These are phyloP conservation scores for Lanius ludovicianus DNA, from an alignment of 2,113 vertebrate genomes.

Conservation along the genomic window DNA sequence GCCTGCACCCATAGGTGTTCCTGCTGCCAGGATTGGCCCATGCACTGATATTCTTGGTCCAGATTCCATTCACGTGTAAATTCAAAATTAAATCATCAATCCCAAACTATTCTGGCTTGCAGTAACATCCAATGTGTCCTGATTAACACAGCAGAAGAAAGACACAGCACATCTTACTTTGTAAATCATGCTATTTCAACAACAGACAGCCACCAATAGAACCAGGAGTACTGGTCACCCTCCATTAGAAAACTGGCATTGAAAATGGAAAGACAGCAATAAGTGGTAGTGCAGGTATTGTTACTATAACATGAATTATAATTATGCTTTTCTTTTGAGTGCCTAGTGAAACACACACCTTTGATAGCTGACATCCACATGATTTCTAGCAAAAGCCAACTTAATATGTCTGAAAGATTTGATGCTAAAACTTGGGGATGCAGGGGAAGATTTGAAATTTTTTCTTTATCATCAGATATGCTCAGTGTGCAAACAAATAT, in stretches of 20 bases:
- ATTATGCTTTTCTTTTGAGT: neutral
- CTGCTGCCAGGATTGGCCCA: neutral
- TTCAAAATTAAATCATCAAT: neutral
- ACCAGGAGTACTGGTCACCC: neutral
- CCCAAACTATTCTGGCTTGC: neutral
- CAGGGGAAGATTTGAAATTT: neutral
- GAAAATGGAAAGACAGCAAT: neutral
- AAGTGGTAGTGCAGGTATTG: neutral
- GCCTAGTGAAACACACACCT: neutral
- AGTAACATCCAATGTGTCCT: neutral
- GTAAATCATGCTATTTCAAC: neutral
- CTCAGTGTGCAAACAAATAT: neutral
- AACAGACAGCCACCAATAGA: neutral
- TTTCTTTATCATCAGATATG: neutral
- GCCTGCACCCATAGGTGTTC: neutral
- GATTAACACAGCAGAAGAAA: neutral
- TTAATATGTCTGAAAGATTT: neutral
- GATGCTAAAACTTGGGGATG: neutral
- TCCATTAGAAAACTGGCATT: neutral
- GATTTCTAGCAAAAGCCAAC: neutral
- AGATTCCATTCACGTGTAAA: neutral
- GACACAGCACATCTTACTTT: rapidly evolving
- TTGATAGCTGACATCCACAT: neutral
- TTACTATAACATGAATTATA: neutral
- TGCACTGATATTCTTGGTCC: neutral